Evolutionary conservation across 2,797 vertebrate species (phyloP).

Genomic region (Diceros bicornis): DNA sequence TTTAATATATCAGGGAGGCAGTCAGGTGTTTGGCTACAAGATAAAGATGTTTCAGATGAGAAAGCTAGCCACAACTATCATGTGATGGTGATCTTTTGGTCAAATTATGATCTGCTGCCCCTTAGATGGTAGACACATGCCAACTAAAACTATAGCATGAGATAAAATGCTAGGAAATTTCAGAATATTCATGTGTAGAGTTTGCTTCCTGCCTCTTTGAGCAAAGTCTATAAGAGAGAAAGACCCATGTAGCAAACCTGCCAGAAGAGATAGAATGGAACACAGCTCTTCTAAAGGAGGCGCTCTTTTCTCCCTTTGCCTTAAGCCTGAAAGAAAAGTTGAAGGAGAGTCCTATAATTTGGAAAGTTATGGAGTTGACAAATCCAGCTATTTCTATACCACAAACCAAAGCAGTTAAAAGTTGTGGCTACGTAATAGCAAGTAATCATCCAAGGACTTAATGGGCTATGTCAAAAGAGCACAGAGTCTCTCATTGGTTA

Average conservation of each 20-base stretch:
- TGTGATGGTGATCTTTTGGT: background rate
- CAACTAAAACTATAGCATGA: background rate
- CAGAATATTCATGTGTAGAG: background rate
- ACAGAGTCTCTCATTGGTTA: background rate
- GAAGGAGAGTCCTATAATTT: background rate
- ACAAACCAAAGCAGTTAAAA: background rate
- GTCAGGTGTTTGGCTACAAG: background rate
- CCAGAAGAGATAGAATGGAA: background rate
- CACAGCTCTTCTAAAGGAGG: background rate
- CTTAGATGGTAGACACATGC: background rate
- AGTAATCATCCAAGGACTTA: background rate
- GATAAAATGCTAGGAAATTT: background rate
- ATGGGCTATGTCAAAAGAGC: background rate
- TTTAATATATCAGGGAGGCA: background rate
- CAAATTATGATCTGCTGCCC: background rate
- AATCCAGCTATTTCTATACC: background rate
- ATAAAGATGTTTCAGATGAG: background rate
- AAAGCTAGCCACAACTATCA: background rate
- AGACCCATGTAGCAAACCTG: background rate
- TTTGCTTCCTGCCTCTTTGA: background rate
- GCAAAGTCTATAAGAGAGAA: background rate
- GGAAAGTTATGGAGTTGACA: background rate
- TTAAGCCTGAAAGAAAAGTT: background rate
- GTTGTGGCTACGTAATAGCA: background rate
- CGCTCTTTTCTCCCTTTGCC: background rate